These are phyloP conservation scores for Urocyon cinereoargenteus DNA, from an alignment of 2,797 vertebrate species.

Conservation along the genomic window DNA sequence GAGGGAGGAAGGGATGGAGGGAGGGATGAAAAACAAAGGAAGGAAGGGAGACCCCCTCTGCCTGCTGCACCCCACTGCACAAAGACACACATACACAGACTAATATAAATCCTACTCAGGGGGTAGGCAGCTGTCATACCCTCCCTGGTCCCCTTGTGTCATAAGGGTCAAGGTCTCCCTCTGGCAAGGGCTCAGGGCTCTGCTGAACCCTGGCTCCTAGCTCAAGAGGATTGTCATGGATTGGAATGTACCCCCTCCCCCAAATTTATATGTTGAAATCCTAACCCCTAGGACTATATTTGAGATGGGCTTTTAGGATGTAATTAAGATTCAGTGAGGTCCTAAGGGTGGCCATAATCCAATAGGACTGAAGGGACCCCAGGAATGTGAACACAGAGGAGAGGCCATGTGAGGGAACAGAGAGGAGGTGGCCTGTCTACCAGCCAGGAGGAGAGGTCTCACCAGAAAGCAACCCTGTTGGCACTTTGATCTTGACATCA, in stretches of 20 bases:
- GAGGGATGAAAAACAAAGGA: neutral
- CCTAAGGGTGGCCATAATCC: neutral
- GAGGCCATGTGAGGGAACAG: neutral
- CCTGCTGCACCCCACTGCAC: neutral
- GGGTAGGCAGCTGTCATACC: rapidly evolving
- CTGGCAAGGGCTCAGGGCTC: neutral
- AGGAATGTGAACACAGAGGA: neutral
- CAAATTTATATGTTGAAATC: neutral
- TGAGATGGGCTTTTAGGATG: neutral
- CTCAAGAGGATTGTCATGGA: neutral
- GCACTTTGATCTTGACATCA: neutral
- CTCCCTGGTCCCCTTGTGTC: neutral
- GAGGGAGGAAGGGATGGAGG: neutral
- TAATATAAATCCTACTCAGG: neutral
- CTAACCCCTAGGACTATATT: neutral
- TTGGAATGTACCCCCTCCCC: neutral
- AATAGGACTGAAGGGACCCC: neutral
- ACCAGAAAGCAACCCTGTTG: neutral
- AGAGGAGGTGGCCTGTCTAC: rapidly evolving
- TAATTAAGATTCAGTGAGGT: neutral
- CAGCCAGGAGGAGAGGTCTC: neutral
- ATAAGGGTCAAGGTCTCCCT: neutral
- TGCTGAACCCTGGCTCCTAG: neutral
- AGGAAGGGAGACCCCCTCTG: neutral
- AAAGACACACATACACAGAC: neutral